Evolutionary conservation across 2,113 vertebrate genomes (phyloP).

Genomic region (Dasyurus viverrinus): DNA sequence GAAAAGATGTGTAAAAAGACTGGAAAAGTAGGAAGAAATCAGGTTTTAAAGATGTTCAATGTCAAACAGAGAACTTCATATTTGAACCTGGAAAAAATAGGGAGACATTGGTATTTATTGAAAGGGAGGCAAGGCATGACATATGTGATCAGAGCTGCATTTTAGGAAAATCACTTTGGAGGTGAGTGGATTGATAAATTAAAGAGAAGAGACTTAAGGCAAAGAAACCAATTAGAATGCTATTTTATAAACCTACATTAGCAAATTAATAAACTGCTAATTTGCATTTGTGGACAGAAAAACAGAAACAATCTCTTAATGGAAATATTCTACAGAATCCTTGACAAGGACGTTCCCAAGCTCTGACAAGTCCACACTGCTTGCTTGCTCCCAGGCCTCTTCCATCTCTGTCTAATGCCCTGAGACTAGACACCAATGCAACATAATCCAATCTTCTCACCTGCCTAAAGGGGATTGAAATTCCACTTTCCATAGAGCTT

Average conservation of each 20-base stretch:
- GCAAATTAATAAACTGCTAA: neutral
- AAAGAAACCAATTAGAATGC: neutral
- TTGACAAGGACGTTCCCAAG: neutral
- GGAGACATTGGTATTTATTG: neutral
- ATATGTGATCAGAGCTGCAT: neutral
- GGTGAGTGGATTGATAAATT: neutral
- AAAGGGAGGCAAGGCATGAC: neutral
- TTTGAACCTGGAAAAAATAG: neutral
- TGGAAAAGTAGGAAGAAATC: neutral
- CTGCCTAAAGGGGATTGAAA: neutral
- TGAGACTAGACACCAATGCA: neutral
- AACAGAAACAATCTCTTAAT: neutral
- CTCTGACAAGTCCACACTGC: neutral
- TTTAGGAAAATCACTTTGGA: neutral
- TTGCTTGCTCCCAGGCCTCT: neutral
- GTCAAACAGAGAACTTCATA: neutral
- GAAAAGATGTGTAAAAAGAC: neutral
- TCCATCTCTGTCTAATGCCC: neutral
- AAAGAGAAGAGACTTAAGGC: neutral
- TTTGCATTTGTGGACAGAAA: neutral
- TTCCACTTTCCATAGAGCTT: neutral
- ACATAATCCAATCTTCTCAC: neutral
- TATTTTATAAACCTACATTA: neutral
- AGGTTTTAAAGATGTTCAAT: neutral
- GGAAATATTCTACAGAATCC: neutral